Evolutionary conservation across 2,797 vertebrate species (phyloP), one percentile per base, ranked within the genome.

Genomic region (Crenichthys baileyi): DNA sequence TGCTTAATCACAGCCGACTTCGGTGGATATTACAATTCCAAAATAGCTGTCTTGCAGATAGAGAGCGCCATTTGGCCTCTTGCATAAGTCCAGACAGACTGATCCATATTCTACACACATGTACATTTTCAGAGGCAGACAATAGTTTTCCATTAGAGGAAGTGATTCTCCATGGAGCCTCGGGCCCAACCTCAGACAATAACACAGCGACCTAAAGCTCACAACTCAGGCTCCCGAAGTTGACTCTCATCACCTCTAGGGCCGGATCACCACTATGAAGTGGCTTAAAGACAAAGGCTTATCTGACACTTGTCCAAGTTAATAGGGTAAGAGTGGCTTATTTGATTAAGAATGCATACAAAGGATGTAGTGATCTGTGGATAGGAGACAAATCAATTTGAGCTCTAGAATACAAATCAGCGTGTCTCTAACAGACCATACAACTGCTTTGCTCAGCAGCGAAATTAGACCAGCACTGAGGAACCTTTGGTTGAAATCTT

Each of bases 141-240:
- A 95, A 94, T 93, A 85, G 92, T 95, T 95, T 94, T 95, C 93
- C 94, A 95, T 95, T 94, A 95, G 91, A 92, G 86, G 88, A 85
- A 90, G 88, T 91, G 91, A 94, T 94, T 93, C 91, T 91, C 90
- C 74, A 78, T 18, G 55, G 85, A 89, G 89, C 89, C 85, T 26
- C 74, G 44, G 87, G 90, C 91, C 84, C 78, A 86, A 87, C 88
- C 83, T 87, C 91, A 88, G 89, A 94, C 93, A 94, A 94, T 92
- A 92, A 93, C 90, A 87, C 79, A 3, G 76, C 75, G 76, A 86
- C 86, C 85, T 71, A 77, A 86, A 88, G 91, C 92, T 83, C 56
- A 83, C 82, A 70, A 90, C 84, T 65, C 73, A 0, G 68, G 55
- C 82, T 83, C 70, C 79, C 41, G 0, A 77, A 90, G 83, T 91